Base-by-base conservation (phyloP, 2,113 vertebrate species). In the Thalassoma bifasciatum region DNA sequence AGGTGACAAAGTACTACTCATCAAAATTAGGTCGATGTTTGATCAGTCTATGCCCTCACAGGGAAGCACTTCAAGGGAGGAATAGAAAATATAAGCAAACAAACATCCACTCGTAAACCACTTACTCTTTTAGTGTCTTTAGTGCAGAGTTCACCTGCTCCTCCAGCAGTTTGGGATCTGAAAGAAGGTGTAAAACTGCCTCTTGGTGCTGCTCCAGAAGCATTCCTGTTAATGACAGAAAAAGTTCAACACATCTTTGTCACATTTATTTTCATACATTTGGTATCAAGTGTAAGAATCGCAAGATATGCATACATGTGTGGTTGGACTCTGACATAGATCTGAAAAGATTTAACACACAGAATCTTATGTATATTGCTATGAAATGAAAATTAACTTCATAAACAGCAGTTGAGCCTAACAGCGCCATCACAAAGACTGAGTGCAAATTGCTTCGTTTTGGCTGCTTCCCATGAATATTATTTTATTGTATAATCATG, bases 191-290 rank as follows among this genome's bases (percentile, higher is more conserved):
- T 71, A 91, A 81, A 22, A 95, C 84, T 0, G 80, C 83, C 12
- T 94, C 86, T 81, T 92, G 93, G 42, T 91, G 88, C 84, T 94
- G 93, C 79, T 95, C 94, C 56, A 95, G 79, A 46, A 95, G 82
- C 94, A 95, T 95, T 38, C 94, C 94, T 95, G 64, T n/a, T 53
- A 6, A 54, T 14, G 22, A 54, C 2, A 75, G 52, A 46, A 46
- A 46, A 46, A 1, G 30, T 30, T 30, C 30, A 30, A 30, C 30
- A 30, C 30, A 30, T 30, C 30, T 30, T 30, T 30, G 3, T 4
- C 30, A 30, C 3, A 30, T 30, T 30, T 30, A 30, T 30, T 30
- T 30, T 30, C 30, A 30, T 3, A 30, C 6, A 3, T 30, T 3
- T 3, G 30, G 3, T 30, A 30, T 4, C 30, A 30, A 30, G 30